phyloP scores from a whole-genome alignment of 2,113 vertebrate species.

The Fulmarus glacialis region DNA sequence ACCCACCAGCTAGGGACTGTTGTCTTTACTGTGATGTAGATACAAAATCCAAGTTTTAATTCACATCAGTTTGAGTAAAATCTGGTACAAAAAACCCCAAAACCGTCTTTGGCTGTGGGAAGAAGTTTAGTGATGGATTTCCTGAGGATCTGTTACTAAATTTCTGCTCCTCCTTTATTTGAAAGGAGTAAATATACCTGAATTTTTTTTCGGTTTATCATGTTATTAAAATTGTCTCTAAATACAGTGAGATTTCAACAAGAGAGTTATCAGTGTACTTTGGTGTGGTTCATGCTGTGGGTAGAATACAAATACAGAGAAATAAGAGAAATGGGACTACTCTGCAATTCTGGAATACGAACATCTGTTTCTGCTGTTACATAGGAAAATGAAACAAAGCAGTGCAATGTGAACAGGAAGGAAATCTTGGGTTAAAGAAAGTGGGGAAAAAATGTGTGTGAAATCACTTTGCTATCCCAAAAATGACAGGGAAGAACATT shows the following conservation, averaged over 20 bases:
- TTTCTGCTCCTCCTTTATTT: background rate
- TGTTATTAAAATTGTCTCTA: background rate
- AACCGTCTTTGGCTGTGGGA: accelerated
- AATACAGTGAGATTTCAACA: background rate
- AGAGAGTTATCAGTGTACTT: background rate
- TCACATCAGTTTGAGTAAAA: background rate
- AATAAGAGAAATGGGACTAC: background rate
- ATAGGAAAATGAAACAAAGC: background rate
- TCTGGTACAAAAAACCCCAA: background rate
- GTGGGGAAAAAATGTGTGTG: background rate
- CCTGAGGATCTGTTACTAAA: background rate
- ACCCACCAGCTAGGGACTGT: background rate
- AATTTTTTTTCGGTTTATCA: background rate
- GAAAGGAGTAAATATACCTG: background rate
- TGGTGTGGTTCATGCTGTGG: background rate
- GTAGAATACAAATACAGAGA: background rate
- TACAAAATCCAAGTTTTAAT: background rate
- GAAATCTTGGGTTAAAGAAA: background rate
- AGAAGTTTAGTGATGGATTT: background rate
- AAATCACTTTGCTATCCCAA: background rate
- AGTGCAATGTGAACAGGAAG: background rate
- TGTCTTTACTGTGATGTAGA: background rate
- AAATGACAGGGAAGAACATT: background rate
- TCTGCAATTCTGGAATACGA: background rate
- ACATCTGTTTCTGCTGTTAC: background rate